Base-by-base conservation (phyloP, 1,140 invertebrate species). In the Microplitis demolitor region DNA sequence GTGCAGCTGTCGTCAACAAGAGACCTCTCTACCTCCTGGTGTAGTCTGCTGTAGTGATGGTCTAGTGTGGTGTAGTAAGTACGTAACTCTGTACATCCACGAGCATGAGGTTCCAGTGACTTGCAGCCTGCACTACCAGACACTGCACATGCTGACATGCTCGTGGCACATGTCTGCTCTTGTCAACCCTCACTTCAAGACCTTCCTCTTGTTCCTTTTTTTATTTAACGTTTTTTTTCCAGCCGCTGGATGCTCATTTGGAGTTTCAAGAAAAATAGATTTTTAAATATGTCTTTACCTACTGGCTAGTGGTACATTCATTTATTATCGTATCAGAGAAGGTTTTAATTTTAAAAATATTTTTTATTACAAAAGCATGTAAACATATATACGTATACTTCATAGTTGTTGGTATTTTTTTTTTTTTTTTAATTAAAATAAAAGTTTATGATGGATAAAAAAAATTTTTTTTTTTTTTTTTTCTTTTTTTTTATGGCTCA, bases 1-100 rank as follows among this genome's bases (percentile, higher is more conserved):
- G 66, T 67, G 66, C 66, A 67, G 66, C 66, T 67, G 66, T 67
- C 39, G 66, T 53, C 66, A 39, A 31, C 39, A 39, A 53, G 66
- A 67, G 24, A 39, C 11, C 63, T 66, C 63, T 45, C 60, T 45
- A 45, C 39, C 39, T 45, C 39, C 39, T 45, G 39, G 39, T 24
- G 24, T 24, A 24, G 24, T 24, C 24, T 24, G 24, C 24, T 24
- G 24, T 24, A 24, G 24, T 24, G 24, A 24, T 24, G 24, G 24
- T 24, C 24, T 24, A 24, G 24, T 24, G 24, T 24, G 24, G 24
- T 24, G 24, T 24, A 24, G 24, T 61, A 33, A 33, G 13, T 33
- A 61, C 31, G 4, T 24, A 61, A 14, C 60, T 61, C 63, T 45
- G 39, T 14, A 14, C 14, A 24, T 16, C 16, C 6, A 4, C 16